A percentile compares a stretch with the other conserved stretches of the same genome.
phyloP scores from a whole-genome alignment of 2,888 invertebrate species.

The Rotaria sp. region DNA sequence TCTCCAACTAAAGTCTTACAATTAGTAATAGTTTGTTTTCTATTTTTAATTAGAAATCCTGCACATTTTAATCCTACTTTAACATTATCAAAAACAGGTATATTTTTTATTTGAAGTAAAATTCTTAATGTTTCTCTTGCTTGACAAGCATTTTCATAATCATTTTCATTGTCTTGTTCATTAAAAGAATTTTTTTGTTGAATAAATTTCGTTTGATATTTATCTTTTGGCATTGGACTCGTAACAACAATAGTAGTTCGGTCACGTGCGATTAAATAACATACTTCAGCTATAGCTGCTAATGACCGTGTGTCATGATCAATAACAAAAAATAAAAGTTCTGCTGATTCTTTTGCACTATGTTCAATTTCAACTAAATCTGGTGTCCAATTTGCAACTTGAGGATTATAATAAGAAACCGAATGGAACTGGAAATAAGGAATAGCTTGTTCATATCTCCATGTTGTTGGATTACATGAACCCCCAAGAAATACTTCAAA shows the following conservation, averaged over 20 bases:
- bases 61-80: conserved; percentile 76
- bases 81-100: conserved; percentile 80
- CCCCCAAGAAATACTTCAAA: conserved; percentile 83
- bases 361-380: conserved; percentile 86
- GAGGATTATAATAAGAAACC: conserved; percentile 97
- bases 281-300: conserved; percentile 84
- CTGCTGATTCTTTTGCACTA: conserved; percentile 74
- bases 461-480: conserved; percentile 96
- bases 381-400: conserved; percentile 89
- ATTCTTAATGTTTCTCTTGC: neutral
- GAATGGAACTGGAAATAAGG: conserved; percentile 82
- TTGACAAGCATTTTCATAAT: conserved; percentile 29
- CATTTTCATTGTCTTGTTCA: neutral
- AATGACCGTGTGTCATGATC: conserved; percentile 88
- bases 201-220: conserved; percentile 47
- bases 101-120: conserved; percentile 44
- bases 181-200: conserved; percentile 58
- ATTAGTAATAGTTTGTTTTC: neutral
- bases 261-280: conserved; percentile 68
- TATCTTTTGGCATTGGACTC: conserved; percentile 43
- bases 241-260: conserved; percentile 44
- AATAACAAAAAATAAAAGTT: conserved; percentile 82
- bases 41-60: conserved; percentile 52
- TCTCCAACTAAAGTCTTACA: neutral
- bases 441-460: conserved; percentile 91